These are phyloP conservation scores for Meloidogyne chitwoodi DNA, from an alignment of 1,140 invertebrate species.

Conservation along the genomic window DNA sequence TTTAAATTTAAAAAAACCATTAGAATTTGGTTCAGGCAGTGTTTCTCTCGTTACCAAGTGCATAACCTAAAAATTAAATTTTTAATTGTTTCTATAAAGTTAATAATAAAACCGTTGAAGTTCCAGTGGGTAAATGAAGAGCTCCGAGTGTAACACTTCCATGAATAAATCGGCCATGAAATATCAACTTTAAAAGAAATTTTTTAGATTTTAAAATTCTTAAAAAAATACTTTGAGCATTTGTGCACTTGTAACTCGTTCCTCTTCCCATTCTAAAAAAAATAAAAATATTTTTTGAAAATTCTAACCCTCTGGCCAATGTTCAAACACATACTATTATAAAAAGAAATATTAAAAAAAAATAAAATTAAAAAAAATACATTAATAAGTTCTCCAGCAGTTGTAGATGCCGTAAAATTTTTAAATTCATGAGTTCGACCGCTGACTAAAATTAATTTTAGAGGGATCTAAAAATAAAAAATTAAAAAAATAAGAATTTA, in stretches of 20 bases:
- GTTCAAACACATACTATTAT: slow-evolving; percentile 96
- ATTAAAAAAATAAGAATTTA: background rate
- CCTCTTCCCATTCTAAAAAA: slow-evolving; percentile 83
- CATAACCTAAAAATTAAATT: slow-evolving; percentile 75
- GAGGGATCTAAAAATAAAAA: background rate
- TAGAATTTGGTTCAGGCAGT: slow-evolving; percentile 94
- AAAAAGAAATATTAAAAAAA: slow-evolving; percentile 62
- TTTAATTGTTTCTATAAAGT: background rate
- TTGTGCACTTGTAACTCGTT: slow-evolving; percentile 88
- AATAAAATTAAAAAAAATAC: background rate
- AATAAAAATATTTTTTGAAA: slow-evolving; percentile 1
- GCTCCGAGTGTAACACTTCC: slow-evolving; percentile 89
- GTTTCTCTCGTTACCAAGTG: slow-evolving; percentile 97
- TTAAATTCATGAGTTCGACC: slow-evolving; percentile 95
- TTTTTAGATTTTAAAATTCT: no score
- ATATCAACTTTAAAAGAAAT: slow-evolving; percentile 80
- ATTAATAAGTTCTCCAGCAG: slow-evolving; percentile 79
- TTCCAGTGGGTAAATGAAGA: slow-evolving; percentile 83
- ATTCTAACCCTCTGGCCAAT: slow-evolving; percentile 75
- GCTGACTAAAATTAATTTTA: slow-evolving; percentile 77
- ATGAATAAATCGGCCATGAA: slow-evolving; percentile 97
- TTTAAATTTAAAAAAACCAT: slow-evolving; percentile 68
- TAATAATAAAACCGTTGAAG: slow-evolving; percentile 74
- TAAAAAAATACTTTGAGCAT: slow-evolving; percentile 70
- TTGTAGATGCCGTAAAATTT: slow-evolving; percentile 88